Conservation (phyloP, 1,140 invertebrate genomes). For the Chrysoperla carnea region DNA sequence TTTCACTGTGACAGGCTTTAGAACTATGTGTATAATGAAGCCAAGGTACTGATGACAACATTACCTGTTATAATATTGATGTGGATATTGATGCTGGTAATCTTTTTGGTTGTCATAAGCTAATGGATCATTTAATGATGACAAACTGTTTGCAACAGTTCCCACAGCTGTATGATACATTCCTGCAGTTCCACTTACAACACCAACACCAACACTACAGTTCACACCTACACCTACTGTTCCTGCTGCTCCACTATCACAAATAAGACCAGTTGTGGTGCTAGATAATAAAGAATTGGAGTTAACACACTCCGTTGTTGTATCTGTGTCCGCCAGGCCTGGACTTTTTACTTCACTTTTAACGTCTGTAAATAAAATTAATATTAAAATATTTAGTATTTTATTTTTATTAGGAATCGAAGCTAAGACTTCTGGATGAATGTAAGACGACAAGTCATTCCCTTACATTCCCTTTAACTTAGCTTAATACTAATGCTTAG, state of each 20-base stretch:
- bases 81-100: constrained; percentile 27
- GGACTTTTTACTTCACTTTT: constrained; percentile 40
- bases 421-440: too few species aligned
- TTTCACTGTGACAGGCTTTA: too few species aligned
- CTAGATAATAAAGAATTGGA: too few species aligned
- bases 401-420: too few species aligned
- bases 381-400: too few species aligned
- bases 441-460: too few species aligned
- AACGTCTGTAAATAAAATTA: constrained; percentile 23
- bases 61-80: constrained; percentile 55
- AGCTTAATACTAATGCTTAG: too few species aligned
- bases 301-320: constrained; percentile 9
- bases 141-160: constrained; percentile 11
- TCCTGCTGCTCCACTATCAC: background rate
- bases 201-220: background rate
- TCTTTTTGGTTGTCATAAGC: constrained; percentile 18
- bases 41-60: too few species aligned
- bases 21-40: too few species aligned
- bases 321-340: constrained; percentile 30
- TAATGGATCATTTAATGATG: constrained; percentile 11
- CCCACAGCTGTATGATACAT: constrained; percentile 19
- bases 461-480: too few species aligned
- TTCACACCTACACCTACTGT: background rate
- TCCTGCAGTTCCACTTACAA: constrained; percentile 3
- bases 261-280: too few species aligned